Evolutionary conservation across 2,888 invertebrate genomes (phyloP).

Genomic region (Fissipunctia ypsillon): DNA sequence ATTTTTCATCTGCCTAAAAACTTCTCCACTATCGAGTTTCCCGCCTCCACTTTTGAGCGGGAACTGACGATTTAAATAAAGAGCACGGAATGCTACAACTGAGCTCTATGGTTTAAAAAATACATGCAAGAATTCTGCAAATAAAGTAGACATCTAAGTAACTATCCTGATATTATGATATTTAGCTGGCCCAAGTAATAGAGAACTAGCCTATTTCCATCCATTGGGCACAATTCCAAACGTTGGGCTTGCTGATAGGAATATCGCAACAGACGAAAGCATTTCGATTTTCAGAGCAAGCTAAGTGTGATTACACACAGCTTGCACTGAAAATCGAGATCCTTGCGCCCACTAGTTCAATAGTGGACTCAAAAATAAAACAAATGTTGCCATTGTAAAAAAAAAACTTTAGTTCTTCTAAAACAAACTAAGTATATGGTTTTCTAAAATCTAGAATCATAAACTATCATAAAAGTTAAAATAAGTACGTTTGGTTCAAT

Average conservation of each 20-base stretch:
- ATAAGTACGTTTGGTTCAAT: neutral
- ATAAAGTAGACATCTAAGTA: neutral
- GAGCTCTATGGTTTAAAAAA: neutral
- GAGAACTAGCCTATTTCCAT: neutral
- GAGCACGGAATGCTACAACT: neutral
- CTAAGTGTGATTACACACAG: constrained; percentile 12
- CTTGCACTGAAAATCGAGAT: constrained; percentile 10
- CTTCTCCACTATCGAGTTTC: neutral
- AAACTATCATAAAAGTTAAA: neutral
- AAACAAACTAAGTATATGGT: too few relatives aligned
- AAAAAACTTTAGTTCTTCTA: neutral
- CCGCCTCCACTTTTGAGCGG: neutral
- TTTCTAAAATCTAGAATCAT: neutral
- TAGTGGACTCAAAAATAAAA: too few relatives aligned
- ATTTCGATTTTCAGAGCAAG: too few relatives aligned
- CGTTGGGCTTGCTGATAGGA: constrained; percentile 6
- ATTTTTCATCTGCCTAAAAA: neutral
- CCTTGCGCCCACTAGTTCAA: neutral
- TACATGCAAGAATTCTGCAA: too few relatives aligned
- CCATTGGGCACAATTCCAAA: constrained; percentile 39
- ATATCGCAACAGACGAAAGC: constrained; percentile 21
- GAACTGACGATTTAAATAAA: constrained; percentile 7
- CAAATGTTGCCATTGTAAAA: neutral
- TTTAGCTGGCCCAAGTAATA: neutral
- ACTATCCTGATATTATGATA: neutral